Conservation (phyloP, 1,140 invertebrate genomes). For the Melanaphis sacchari region DNA sequence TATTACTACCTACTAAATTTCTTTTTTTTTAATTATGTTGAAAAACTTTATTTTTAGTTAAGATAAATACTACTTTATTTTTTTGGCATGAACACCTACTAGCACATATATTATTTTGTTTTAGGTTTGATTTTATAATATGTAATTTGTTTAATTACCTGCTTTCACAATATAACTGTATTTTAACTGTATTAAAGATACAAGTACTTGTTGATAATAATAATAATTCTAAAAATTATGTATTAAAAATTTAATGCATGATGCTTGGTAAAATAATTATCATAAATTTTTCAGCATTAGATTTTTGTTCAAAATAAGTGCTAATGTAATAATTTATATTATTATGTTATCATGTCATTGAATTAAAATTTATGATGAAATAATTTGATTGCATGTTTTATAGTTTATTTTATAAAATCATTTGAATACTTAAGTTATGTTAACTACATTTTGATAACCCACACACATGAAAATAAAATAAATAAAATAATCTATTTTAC, state of each 20-base stretch:
- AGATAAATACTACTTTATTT: background rate
- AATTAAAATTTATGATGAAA: background rate
- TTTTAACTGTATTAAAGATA: background rate
- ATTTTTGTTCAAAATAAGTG: background rate
- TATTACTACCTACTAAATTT: background rate
- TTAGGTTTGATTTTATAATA: background rate
- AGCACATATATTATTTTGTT: background rate
- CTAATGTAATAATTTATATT: background rate
- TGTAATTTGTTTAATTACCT: background rate
- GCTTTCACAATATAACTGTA: background rate
- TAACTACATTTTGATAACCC: background rate
- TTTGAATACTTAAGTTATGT: background rate
- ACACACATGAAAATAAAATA: background rate
- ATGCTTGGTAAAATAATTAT: background rate
- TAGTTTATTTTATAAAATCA: background rate
- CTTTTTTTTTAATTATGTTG: background rate
- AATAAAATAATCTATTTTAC: background rate
- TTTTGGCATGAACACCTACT: background rate
- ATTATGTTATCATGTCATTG: background rate
- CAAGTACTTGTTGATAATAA: background rate
- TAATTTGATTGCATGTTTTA: background rate
- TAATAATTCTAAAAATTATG: background rate
- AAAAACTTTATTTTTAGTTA: conserved; percentile 2
- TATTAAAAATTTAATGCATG: background rate
- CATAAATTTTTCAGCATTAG: background rate